phyloP scores from a whole-genome alignment of 1,140 invertebrate genomes.

The Lasaia peninsularis region DNA sequence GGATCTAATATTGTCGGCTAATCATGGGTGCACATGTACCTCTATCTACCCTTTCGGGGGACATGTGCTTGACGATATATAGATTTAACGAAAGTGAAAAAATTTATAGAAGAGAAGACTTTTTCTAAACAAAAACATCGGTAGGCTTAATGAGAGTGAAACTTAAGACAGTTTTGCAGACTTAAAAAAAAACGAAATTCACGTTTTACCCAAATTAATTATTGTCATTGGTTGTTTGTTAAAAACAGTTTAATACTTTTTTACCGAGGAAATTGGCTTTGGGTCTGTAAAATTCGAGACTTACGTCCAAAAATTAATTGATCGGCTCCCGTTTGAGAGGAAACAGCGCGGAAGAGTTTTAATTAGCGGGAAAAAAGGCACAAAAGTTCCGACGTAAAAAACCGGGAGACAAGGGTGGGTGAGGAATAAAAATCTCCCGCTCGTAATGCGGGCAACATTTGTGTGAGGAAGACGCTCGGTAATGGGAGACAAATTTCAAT shows the following conservation, averaged over 20 bases:
- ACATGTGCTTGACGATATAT: no score
- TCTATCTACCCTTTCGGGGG: no score
- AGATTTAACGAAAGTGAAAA: no score
- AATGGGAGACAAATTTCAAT: slow-evolving; percentile 79
- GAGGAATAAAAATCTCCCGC: slow-evolving; percentile 72
- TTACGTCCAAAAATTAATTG: slow-evolving; percentile 75
- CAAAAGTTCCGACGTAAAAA: slow-evolving; percentile 74
- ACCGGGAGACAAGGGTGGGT: slow-evolving; percentile 72
- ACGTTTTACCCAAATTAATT: slow-evolving; percentile 4
- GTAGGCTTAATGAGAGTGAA: background rate
- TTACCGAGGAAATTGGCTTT: slow-evolving; percentile 49
- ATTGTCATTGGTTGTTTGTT: slow-evolving; percentile 29
- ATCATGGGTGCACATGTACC: no score
- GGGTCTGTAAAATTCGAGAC: slow-evolving; percentile 69
- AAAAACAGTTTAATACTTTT: slow-evolving; percentile 29
- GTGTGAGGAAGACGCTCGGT: slow-evolving; percentile 74
- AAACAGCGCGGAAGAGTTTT: slow-evolving; percentile 77
- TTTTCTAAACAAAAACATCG: no score
- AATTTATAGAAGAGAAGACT: no score
- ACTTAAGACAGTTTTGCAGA: background rate
- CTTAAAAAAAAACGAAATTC: background rate
- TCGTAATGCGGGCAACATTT: slow-evolving; percentile 76
- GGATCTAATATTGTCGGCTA: no score
- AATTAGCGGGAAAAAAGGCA: slow-evolving; percentile 76
- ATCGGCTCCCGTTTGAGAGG: slow-evolving; percentile 73